Evolutionary conservation across 2,113 vertebrate genomes (phyloP).

Genomic region (Cyanistes caeruleus): DNA sequence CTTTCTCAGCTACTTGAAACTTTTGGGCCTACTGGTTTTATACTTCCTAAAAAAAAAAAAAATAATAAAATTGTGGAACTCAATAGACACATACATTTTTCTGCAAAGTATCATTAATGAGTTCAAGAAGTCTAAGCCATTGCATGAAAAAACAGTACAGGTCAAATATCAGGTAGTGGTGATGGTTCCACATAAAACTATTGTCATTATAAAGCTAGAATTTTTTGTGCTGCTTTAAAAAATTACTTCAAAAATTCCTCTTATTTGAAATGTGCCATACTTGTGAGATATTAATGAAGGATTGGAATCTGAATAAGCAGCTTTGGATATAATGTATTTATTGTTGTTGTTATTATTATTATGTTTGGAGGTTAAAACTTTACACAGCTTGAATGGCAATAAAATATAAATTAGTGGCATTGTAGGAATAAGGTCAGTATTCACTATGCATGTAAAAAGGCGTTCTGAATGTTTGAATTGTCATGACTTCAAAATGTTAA

Average conservation of each 20-base stretch:
- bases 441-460: neutral
- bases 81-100: neutral
- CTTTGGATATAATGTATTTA: neutral
- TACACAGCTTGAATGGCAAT: neutral
- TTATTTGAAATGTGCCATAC: neutral
- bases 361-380: neutral
- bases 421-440: neutral
- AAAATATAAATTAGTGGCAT: neutral
- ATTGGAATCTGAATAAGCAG: neutral
- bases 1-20: neutral
- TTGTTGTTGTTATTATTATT: neutral
- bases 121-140: neutral
- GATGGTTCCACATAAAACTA: neutral
- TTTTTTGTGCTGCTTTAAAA: neutral
- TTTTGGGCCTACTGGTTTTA: neutral
- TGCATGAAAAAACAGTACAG: neutral
- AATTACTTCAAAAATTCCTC: neutral
- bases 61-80: neutral
- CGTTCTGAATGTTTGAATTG: conserved; percentile 19
- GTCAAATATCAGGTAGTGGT: neutral
- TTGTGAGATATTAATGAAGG: neutral
- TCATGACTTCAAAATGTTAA: neutral
- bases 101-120: neutral
- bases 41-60: neutral
- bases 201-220: neutral